A percentile compares a stretch with the other conserved stretches of the same genome.
Evolutionary conservation across 2,113 vertebrate genomes (phyloP).

Genomic region (Brachyhypopomus gauderio): DNA sequence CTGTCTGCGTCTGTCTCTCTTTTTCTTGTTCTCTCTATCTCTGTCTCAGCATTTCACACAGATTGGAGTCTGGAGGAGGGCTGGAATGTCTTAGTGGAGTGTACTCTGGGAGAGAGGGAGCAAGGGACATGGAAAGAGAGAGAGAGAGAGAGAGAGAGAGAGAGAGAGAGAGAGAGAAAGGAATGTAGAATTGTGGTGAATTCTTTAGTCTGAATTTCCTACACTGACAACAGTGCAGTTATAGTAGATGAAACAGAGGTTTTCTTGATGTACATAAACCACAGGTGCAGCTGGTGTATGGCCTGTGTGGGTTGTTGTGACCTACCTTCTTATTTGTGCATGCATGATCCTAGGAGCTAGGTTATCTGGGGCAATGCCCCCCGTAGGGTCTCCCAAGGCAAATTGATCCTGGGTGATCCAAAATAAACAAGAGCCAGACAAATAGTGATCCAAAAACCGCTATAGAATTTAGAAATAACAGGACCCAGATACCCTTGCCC

Average conservation of each 20-base stretch:
- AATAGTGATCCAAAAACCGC: no score
- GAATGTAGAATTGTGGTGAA: conserved; percentile 8
- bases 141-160: neutral
- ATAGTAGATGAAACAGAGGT: conserved; percentile 13
- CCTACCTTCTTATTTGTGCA: no score
- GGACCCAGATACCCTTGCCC: no score
- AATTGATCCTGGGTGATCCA: no score
- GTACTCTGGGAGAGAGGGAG: neutral
- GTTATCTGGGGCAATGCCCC: no score
- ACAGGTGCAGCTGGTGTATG: neutral
- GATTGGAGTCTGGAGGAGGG: neutral
- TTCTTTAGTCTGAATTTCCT: neutral
- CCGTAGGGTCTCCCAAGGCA: no score
- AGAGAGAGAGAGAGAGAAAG: neutral
- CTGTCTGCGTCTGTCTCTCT: neutral
- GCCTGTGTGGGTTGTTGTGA: neutral
- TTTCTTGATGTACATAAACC: neutral
- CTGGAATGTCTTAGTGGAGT: neutral
- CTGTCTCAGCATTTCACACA: neutral
- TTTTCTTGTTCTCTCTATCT: neutral
- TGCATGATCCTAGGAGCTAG: no score
- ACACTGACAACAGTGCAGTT: conserved; percentile 2
- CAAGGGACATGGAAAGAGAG: no score
- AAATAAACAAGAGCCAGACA: no score
- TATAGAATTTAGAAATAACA: no score